These are phyloP conservation scores for Hedychridium roseum DNA, from an alignment of 2,888 invertebrate genomes.

Conservation along the genomic window DNA sequence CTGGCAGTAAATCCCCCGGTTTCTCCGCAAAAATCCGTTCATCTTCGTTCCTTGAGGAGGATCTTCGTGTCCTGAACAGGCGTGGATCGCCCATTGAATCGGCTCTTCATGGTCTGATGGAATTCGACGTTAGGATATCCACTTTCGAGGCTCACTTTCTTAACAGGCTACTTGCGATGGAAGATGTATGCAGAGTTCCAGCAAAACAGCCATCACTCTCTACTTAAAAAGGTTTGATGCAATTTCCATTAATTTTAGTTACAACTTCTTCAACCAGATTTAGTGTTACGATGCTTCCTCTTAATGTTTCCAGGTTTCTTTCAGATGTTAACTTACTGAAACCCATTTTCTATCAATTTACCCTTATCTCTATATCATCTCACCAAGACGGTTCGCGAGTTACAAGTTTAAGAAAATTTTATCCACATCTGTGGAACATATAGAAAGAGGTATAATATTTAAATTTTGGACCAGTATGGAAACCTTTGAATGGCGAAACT, in stretches of 20 bases:
- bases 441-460: too few species aligned
- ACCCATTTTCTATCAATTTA: background rate
- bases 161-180: constrained; percentile 6
- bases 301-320: background rate
- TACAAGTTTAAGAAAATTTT: constrained; percentile 12
- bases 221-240: constrained; percentile 30
- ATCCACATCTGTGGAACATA: too few species aligned
- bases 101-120: constrained; percentile 5
- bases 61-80: constrained; percentile 4
- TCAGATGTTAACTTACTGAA: background rate
- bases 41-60: constrained; percentile 25
- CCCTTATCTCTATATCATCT: background rate
- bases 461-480: too few species aligned
- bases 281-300: background rate
- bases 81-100: constrained; percentile 18
- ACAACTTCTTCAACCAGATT: constrained; percentile 1
- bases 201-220: constrained; percentile 32
- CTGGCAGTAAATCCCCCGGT: background rate
- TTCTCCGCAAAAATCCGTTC: constrained; percentile 13
- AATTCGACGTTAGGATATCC: background rate
- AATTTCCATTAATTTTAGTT: constrained; percentile 3
- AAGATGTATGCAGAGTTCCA: constrained; percentile 46
- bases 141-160: constrained; percentile 13
- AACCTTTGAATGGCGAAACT: too few species aligned
- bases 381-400: constrained; percentile 10